These are phyloP conservation scores for Bambusicola thoracicus DNA, from an alignment of 2,113 vertebrate genomes.

Conservation along the genomic window DNA sequence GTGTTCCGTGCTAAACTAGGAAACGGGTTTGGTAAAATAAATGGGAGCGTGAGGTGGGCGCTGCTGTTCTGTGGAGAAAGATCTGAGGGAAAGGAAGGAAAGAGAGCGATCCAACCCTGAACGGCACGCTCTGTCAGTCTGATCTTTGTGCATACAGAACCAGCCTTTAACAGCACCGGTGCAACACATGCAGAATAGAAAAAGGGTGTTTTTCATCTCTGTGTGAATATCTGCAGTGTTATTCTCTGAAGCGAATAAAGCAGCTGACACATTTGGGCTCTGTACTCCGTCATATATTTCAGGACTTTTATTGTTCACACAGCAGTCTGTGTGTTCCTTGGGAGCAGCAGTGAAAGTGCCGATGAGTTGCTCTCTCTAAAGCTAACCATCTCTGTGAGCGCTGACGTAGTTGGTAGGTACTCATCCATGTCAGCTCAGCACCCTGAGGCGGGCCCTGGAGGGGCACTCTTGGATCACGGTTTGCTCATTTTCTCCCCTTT, in stretches of 20 bases:
- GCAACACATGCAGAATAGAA: neutral
- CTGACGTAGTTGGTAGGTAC: neutral
- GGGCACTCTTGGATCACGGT: neutral
- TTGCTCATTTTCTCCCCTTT: neutral
- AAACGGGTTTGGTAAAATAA: neutral
- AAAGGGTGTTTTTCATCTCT: neutral
- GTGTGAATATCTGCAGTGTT: neutral
- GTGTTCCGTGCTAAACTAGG: too few species aligned
- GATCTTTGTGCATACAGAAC: neutral
- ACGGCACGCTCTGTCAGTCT: neutral
- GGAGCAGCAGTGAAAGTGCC: neutral
- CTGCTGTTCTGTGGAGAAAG: neutral
- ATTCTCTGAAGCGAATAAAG: neutral
- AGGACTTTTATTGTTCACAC: neutral
- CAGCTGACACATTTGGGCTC: too few species aligned
- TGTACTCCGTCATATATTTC: too few species aligned
- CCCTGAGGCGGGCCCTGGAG: neutral
- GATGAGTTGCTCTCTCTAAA: neutral
- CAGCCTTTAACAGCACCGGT: neutral
- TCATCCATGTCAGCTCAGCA: neutral
- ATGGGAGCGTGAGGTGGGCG: accelerated
- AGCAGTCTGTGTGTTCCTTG: neutral
- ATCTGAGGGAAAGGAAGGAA: neutral
- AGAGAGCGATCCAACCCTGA: neutral
- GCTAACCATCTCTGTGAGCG: neutral